These are phyloP conservation scores for Pammene aurita DNA, from an alignment of 2,888 invertebrate species.

Conservation along the genomic window DNA sequence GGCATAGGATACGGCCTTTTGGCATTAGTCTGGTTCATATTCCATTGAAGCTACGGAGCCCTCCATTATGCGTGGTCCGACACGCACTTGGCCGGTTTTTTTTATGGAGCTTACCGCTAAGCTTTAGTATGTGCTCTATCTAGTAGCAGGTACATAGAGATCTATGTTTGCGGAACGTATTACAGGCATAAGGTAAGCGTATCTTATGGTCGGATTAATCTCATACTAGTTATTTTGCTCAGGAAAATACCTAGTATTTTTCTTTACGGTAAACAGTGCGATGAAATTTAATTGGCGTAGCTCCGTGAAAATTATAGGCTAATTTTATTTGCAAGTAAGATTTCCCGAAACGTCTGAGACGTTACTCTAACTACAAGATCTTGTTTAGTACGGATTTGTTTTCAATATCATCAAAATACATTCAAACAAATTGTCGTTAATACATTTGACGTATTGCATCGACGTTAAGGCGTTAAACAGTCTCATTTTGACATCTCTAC, in stretches of 20 bases:
- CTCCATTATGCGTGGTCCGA: no score
- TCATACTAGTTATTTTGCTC: conserved; percentile 24
- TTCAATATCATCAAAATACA: no score
- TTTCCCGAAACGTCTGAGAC: conserved; percentile 7
- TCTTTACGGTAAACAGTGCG: conserved; percentile 27
- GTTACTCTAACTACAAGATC: not conserved
- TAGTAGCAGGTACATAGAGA: not conserved
- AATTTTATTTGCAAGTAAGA: conserved; percentile 34
- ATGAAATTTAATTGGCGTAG: conserved; percentile 31
- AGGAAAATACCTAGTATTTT: conserved; percentile 38
- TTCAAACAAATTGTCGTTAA: no score
- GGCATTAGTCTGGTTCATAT: no score
- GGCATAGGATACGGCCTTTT: no score
- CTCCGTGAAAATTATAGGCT: conserved; percentile 16
- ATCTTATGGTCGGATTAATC: conserved; percentile 37
- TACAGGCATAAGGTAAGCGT: conserved; percentile 35
- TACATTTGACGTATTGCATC: no score
- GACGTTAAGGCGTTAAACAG: no score
- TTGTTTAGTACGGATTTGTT: no score
- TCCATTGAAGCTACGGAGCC: no score
- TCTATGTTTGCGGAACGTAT: conserved; percentile 25
- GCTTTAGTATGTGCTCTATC: not conserved
- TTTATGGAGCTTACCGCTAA: not conserved
- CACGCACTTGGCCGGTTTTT: no score
- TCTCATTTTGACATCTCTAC: no score